Conservation (phyloP, 1,140 invertebrate species). For the Bombus pascuorum region DNA sequence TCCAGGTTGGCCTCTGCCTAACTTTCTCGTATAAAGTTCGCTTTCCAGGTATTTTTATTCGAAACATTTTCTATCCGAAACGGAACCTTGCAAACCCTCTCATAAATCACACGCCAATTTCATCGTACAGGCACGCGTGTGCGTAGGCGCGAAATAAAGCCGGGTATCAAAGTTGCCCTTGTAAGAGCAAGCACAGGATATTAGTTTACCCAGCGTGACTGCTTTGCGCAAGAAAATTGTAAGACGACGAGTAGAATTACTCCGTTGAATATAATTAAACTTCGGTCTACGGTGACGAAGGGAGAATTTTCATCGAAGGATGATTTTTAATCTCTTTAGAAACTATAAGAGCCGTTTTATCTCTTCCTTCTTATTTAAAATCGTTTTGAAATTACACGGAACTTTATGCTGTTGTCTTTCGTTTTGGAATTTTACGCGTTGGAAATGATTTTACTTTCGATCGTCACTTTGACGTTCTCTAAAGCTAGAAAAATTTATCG, state of each 20-base stretch:
- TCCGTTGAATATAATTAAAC: background rate
- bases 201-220: background rate
- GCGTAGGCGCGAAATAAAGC: background rate
- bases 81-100: background rate
- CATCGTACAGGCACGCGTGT: background rate
- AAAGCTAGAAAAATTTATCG: no score
- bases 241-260: background rate
- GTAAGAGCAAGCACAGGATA: background rate
- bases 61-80: background rate
- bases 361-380: no score
- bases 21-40: background rate
- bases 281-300: background rate
- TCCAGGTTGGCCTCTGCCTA: background rate
- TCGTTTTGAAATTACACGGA: no score
- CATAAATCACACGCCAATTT: background rate
- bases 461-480: no score
- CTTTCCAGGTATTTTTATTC: background rate
- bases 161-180: background rate
- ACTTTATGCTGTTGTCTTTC: no score
- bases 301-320: background rate
- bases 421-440: no score
- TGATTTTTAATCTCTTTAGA: background rate
- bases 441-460: no score
- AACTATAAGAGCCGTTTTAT: background rate
- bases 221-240: background rate